Base-by-base conservation (phyloP, 2,113 vertebrate genomes). In the Numida meleagris region DNA sequence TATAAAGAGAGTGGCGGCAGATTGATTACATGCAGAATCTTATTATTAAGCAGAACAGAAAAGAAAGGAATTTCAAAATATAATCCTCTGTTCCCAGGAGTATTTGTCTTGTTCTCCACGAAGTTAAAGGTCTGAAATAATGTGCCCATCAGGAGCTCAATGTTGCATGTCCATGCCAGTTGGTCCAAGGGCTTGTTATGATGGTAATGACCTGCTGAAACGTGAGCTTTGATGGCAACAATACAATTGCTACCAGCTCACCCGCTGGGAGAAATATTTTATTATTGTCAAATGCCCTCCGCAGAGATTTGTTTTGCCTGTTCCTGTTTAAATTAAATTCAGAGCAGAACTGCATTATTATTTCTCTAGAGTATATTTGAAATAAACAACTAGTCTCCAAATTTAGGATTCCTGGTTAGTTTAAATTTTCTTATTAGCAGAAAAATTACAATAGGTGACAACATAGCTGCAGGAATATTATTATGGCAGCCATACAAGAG, bases 251-350 rank as follows among this genome's bases (percentile, higher is more conserved):
- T 97, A 97, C 97, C 83, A 97, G 98, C 97, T 98, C 98, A 98
- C 98, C 98, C 96, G 97, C 98, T 98, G 98, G 97, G 98, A 98
- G 98, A 98, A 98, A 98, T 98, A 98, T 98, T 98, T 98, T 98
- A 98, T 98, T 98, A 98, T 98, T 98, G 98, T 98, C 97, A 97
- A 97, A 97, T 96, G 94, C 96, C 96, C 97, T 98, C 98, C 97
- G 19, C 67, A 90, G 98, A 98, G 98, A 98, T 98, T 98, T 97
- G 98, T 98, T 98, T 98, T 97, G 97, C 97, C 97, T 97, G 96
- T 98, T 98, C 90, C 96, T 97, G 96, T 98, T 98, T 97, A 98
- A 98, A 98, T 98, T 98, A 98, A 98, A 98, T 98, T 97, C 97
- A 97, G 95, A 95, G 95, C 97, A 96, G 97, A 95, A 97, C 95